Conservation (phyloP, 1,140 invertebrate species). For the Archivesica marissinica region DNA sequence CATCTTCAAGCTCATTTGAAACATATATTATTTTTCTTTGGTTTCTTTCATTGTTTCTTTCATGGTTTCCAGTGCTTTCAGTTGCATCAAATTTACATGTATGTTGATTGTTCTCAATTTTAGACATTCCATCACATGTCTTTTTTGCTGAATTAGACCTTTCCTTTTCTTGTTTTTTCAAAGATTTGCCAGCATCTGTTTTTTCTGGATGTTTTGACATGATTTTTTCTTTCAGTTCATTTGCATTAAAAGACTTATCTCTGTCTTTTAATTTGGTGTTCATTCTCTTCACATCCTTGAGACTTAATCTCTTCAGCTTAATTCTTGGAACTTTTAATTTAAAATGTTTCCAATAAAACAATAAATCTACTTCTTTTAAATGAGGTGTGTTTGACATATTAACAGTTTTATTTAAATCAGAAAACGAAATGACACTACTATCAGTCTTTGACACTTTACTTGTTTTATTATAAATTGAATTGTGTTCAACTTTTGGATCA, state of each 20-base stretch:
- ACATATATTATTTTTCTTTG: no score
- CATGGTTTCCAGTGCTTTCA: not conserved
- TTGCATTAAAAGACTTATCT: no score
- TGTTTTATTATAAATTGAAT: no score
- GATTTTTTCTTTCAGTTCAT: not conserved
- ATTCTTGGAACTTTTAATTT: not conserved
- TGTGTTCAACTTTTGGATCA: no score
- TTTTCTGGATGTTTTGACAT: not conserved
- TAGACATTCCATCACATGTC: not conserved
- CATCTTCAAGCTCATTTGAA: no score
- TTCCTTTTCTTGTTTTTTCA: not conserved
- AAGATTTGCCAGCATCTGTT: not conserved
- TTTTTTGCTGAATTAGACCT: not conserved
- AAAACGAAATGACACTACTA: no score
- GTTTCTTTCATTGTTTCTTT: no score
- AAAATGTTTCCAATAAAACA: conserved; percentile 8
- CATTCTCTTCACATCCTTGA: not conserved
- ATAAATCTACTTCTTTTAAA: conserved; percentile 16
- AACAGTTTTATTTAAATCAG: no score
- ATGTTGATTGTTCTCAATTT: not conserved
- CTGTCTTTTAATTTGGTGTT: not conserved
- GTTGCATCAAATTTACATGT: not conserved
- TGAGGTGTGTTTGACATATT: conserved; percentile 15
- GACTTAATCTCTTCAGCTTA: not conserved
- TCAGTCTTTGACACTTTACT: not conserved